A percentile compares a stretch with the other conserved stretches of the same genome.
Conservation (phyloP, 2,888 invertebrate genomes). For the Hypolimnas misippus region DNA sequence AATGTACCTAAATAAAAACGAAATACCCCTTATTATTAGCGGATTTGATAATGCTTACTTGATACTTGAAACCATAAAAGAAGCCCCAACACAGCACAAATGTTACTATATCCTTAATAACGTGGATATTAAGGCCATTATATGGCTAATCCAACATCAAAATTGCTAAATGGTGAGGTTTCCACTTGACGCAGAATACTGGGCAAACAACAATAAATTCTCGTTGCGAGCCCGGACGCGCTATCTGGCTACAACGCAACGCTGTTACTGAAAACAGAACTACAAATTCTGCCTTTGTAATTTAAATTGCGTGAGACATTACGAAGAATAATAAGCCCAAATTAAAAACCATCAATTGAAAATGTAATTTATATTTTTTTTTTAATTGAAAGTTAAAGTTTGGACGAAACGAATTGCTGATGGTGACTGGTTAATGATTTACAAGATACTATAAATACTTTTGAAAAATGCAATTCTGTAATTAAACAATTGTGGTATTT, state of each 20-base stretch:
- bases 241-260: slow-evolving; percentile 56
- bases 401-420: too few relatives aligned
- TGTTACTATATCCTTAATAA: slow-evolving; percentile 13
- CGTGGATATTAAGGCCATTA: slow-evolving; percentile 13
- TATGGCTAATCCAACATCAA: slow-evolving; percentile 57
- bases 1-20: too few relatives aligned
- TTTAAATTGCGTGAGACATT: slow-evolving; percentile 28
- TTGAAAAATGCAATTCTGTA: too few relatives aligned
- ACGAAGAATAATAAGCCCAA: slow-evolving; percentile 20
- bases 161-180: slow-evolving; percentile 61
- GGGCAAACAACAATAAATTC: slow-evolving; percentile 70
- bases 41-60: not conserved
- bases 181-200: slow-evolving; percentile 59
- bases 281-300: slow-evolving; percentile 36
- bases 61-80: slow-evolving; percentile 6
- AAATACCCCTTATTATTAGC: too few relatives aligned
- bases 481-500: too few relatives aligned
- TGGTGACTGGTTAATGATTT: too few relatives aligned
- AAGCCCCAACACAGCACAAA: not conserved
- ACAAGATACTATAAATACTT: too few relatives aligned
- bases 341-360: slow-evolving; percentile 17
- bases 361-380: not conserved
- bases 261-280: slow-evolving; percentile 41
- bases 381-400: not conserved
- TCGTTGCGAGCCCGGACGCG: slow-evolving; percentile 53